Percentiles rank a stretch among this genome's conserved stretches.
Conservation (phyloP, 2,113 vertebrate species). For the Centrocercus urophasianus region DNA sequence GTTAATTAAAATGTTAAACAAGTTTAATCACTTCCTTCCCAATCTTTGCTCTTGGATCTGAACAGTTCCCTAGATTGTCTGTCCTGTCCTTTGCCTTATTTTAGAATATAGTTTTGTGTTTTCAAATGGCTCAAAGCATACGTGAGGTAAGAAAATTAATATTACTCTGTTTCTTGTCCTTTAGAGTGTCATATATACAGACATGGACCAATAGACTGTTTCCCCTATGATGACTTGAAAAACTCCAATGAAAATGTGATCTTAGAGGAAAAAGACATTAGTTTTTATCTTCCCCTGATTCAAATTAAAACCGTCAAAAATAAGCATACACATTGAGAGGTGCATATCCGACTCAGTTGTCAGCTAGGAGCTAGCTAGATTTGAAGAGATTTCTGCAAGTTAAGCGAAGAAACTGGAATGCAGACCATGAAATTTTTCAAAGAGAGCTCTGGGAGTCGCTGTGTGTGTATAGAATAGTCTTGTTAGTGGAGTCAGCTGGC, state of each 20-base stretch:
- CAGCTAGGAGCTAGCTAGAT: background rate
- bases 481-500: background rate
- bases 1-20: background rate
- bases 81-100: background rate
- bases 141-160: background rate
- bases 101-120: background rate
- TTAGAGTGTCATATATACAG: background rate
- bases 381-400: background rate
- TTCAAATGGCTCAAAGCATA: background rate
- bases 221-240: background rate
- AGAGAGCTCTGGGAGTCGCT: background rate
- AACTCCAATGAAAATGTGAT: background rate
- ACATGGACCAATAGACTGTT: background rate
- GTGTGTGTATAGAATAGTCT: background rate
- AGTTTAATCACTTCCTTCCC: background rate
- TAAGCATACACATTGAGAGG: background rate
- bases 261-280: background rate
- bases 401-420: background rate
- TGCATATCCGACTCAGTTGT: background rate
- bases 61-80: background rate
- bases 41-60: background rate
- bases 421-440: background rate
- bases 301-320: background rate
- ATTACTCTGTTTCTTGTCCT: background rate
- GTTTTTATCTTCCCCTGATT: background rate